Conservation (phyloP, 1,140 invertebrate species). For the Papilio helenus region DNA sequence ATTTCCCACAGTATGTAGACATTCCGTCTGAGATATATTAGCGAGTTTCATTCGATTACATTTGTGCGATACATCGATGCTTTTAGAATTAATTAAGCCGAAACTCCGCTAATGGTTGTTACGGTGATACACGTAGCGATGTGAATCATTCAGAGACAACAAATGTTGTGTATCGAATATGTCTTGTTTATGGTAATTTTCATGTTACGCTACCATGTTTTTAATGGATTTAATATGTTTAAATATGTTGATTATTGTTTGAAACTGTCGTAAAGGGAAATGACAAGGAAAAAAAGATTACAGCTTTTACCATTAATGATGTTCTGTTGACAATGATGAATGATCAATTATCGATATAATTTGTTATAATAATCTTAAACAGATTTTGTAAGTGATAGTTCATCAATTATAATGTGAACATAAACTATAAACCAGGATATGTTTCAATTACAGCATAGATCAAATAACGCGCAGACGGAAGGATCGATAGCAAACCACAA, state of each 20-base stretch:
- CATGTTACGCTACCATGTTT: neutral
- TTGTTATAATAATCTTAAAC: neutral
- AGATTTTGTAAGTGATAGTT: neutral
- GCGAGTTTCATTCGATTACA: conserved; percentile 47
- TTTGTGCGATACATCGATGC: conserved; percentile 32
- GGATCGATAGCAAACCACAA: conserved; percentile 46
- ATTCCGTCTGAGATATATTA: conserved; percentile 46
- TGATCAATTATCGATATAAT: neutral
- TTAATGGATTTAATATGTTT: neutral
- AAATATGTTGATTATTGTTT: neutral
- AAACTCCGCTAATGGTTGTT: conserved; percentile 26
- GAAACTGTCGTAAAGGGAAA: neutral
- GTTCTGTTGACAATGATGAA: neutral
- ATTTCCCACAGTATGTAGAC: conserved; percentile 48
- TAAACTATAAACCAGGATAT: neutral
- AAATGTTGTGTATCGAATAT: conserved; percentile 15
- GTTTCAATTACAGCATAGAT: conserved; percentile 51
- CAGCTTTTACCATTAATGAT: neutral
- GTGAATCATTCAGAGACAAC: neutral
- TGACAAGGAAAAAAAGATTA: neutral
- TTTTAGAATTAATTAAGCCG: conserved; percentile 34
- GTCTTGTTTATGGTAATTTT: conserved; percentile 20
- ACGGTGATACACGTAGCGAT: neutral
- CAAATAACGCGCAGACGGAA: conserved; percentile 47
- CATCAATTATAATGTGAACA: conserved; percentile 25